A percentile compares a stretch with the other conserved stretches of the same genome.
phyloP scores from a whole-genome alignment of 2,113 vertebrate genomes.

The Raja brachyura region DNA sequence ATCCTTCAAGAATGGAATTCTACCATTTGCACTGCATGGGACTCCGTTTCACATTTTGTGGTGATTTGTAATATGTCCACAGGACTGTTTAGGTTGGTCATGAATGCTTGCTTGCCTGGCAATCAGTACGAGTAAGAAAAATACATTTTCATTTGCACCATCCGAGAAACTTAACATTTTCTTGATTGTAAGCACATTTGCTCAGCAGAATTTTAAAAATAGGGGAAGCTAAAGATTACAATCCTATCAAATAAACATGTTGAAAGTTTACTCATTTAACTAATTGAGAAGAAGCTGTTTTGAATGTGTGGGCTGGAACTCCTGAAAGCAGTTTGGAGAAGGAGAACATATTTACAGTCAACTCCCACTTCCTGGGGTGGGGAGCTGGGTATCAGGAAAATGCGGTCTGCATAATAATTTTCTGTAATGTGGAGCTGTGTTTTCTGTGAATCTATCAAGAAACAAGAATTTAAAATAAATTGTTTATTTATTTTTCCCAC shows the following conservation, averaged over 20 bases:
- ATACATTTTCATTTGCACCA: no score
- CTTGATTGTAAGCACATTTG: not conserved
- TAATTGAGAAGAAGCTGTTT: not conserved
- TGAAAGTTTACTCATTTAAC: not conserved
- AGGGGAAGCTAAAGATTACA: not conserved
- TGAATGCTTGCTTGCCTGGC: no score
- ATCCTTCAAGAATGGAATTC: not conserved
- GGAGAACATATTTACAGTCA: not conserved
- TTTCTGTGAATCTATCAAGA: no score
- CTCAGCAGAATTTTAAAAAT: not conserved
- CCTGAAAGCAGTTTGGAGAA: not conserved
- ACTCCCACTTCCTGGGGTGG: no score
- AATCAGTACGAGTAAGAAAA: no score
- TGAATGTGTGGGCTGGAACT: not conserved
- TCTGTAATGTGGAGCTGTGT: no score
- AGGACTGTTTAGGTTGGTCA: not conserved
- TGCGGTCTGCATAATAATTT: no score
- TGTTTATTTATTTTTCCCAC: no score
- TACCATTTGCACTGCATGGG: not conserved
- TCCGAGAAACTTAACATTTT: not conserved
- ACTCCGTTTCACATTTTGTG: not conserved
- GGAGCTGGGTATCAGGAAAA: no score
- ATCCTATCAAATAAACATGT: not conserved
- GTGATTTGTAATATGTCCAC: not conserved
- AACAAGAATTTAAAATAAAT: no score